Evolutionary conservation across 2,113 vertebrate genomes (phyloP).

Genomic region (Labrus mixtus): DNA sequence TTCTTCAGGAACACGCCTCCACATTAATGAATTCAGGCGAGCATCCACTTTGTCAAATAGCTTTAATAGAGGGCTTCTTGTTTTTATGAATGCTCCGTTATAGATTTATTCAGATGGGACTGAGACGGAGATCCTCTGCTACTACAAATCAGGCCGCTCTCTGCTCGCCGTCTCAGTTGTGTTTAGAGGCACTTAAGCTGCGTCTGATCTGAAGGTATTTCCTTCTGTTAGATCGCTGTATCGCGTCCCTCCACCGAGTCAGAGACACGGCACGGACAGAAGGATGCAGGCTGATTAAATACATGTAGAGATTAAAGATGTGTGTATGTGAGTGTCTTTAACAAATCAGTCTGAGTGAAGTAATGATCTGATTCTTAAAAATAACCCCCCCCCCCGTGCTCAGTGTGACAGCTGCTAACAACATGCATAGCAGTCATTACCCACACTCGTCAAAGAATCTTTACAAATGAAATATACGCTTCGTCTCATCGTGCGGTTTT

Average conservation of each 20-base stretch:
- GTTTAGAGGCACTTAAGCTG: conserved; percentile 51
- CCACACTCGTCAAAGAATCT: conserved; percentile 41
- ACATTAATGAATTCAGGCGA: conserved; percentile 72
- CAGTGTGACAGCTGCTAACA: background rate
- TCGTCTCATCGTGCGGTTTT: conserved; percentile 28
- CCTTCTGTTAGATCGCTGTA: conserved; percentile 25
- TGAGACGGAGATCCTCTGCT: conserved; percentile 47
- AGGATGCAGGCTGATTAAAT: background rate
- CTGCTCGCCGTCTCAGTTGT: conserved; percentile 50
- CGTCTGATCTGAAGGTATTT: conserved; percentile 36
- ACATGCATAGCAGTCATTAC: conserved; percentile 27
- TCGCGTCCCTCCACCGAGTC: conserved; percentile 4
- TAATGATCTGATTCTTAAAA: background rate
- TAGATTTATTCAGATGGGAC: conserved; percentile 73
- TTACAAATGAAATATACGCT: too few species aligned
- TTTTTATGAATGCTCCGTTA: conserved; percentile 72
- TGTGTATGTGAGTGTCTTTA: background rate
- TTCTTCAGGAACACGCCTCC: conserved; percentile 56
- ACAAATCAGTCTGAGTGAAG: conserved; percentile 3
- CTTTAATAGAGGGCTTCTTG: conserved; percentile 71
- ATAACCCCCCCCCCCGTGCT: too few species aligned
- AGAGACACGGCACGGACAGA: conserved; percentile 10
- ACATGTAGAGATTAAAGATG: background rate
- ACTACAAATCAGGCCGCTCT: conserved; percentile 57
- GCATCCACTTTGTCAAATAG: conserved; percentile 77